Evolutionary conservation across 1,140 invertebrate genomes (phyloP).

Genomic region (Ectropis grisescens): DNA sequence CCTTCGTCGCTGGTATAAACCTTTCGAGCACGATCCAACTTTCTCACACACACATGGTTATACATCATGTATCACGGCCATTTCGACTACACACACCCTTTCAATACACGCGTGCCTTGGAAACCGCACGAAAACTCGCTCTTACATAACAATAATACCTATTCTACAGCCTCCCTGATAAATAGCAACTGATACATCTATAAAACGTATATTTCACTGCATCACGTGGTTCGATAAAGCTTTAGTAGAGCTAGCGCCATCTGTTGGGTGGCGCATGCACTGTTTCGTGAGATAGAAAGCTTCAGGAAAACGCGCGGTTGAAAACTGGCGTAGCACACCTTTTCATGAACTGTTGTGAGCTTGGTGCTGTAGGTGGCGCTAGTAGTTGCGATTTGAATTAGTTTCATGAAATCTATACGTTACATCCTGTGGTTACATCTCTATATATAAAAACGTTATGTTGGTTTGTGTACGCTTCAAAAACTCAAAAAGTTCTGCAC

Average conservation of each 20-base stretch:
- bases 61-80: conserved; percentile 43
- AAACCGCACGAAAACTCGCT: conserved; percentile 57
- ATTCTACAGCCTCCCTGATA: conserved; percentile 53
- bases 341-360: conserved; percentile 1
- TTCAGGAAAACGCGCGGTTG: conserved; percentile 12
- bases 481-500: no score
- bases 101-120: conserved; percentile 34
- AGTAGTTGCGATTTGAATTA: conserved; percentile 6
- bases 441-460: no score
- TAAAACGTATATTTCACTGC: conserved; percentile 17
- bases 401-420: background rate
- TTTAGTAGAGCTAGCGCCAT: conserved; percentile 32
- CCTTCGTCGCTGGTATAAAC: conserved; percentile 22
- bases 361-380: conserved; percentile 15
- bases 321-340: conserved; percentile 2
- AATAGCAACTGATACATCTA: conserved; percentile 20
- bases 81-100: conserved; percentile 48
- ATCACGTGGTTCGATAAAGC: conserved; percentile 61
- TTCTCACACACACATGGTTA: conserved; percentile 26
- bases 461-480: no score
- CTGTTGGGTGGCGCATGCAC: conserved; percentile 36
- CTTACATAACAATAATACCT: conserved; percentile 65
- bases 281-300: conserved; percentile 6
- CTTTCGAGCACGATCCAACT: conserved; percentile 43
- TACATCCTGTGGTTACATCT: background rate